Percentiles rank a stretch among this genome's conserved stretches.
phyloP scores from a whole-genome alignment of 2,888 invertebrate species.

The Pristionchus japonicus region DNA sequence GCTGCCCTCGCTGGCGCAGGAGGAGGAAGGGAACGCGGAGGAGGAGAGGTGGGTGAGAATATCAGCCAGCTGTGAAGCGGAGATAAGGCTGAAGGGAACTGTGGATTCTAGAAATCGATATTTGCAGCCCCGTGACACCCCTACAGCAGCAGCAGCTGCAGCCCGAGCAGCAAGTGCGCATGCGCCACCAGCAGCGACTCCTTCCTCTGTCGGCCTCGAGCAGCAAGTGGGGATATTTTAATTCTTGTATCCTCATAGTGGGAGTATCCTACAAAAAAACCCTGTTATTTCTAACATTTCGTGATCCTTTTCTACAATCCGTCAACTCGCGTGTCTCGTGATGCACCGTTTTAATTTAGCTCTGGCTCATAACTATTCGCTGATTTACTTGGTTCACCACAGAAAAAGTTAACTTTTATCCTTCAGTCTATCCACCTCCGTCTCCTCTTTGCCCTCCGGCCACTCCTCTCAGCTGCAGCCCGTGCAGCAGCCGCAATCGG shows the following conservation, averaged over 20 bases:
- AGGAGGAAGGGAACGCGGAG: neutral
- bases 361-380: too few species aligned
- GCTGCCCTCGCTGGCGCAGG: slow-evolving; percentile 3
- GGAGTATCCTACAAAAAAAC: neutral
- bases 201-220: slow-evolving; percentile 18
- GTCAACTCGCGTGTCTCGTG: too few species aligned
- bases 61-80: neutral
- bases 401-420: neutral
- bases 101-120: neutral
- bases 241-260: neutral
- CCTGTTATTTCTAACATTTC: too few species aligned
- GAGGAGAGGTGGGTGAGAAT: slow-evolving; percentile 13
- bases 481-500: neutral
- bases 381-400: too few species aligned
- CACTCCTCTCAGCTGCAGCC: neutral
- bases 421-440: neutral
- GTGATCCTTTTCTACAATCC: too few species aligned
- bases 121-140: neutral
- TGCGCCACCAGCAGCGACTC: slow-evolving; percentile 6
- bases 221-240: neutral
- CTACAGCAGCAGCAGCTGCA: neutral
- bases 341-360: too few species aligned
- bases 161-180: neutral
- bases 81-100: neutral
- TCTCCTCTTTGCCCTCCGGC: neutral